A percentile compares a stretch with the other conserved stretches of the same genome.
Conservation (phyloP, 2,888 invertebrate species). For the Cremastobaeus sp. region DNA sequence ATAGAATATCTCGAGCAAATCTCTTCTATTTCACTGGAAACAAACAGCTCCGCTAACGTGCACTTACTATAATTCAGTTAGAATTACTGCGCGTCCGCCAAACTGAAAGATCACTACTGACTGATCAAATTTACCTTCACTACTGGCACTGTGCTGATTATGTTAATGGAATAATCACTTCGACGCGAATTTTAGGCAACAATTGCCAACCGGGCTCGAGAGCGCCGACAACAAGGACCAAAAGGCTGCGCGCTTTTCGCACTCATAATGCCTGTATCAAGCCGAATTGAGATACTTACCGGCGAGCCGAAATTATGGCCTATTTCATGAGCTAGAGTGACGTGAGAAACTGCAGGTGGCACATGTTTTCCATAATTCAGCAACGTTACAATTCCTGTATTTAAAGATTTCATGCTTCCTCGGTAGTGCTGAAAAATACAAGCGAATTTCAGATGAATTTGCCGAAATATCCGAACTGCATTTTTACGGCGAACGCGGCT, state of each 20-base stretch:
- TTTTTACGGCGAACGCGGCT: too few relatives aligned
- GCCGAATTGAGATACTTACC: slow-evolving; percentile 80
- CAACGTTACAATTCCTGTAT: slow-evolving; percentile 98
- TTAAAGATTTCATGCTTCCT: slow-evolving; percentile 94
- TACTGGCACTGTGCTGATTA: slow-evolving; percentile 46
- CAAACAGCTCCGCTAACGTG: slow-evolving; percentile 56
- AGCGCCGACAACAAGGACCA: too few relatives aligned
- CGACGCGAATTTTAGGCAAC: slow-evolving; percentile 7
- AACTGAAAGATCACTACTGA: slow-evolving; percentile 56
- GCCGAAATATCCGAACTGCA: not conserved
- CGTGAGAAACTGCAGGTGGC: slow-evolving; percentile 98
- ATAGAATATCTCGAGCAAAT: slow-evolving; percentile 53
- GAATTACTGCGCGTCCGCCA: slow-evolving; percentile 46
- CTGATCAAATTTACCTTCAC: slow-evolving; percentile 53
- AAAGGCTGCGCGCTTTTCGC: slow-evolving; percentile 4
- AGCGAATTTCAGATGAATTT: slow-evolving; percentile 4
- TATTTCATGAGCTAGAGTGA: slow-evolving; percentile 99
- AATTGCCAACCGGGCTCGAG: too few relatives aligned
- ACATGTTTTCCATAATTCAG: slow-evolving; percentile 99
- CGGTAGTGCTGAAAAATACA: slow-evolving; percentile 89
- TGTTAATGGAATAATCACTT: slow-evolving; percentile 51
- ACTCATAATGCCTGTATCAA: slow-evolving; percentile 39
- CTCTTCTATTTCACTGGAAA: slow-evolving; percentile 37
- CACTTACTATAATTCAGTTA: slow-evolving; percentile 59
- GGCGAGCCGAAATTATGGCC: slow-evolving; percentile 99